phyloP scores from a whole-genome alignment of 2,113 vertebrate species.

The Poeciliopsis turrubarensis region DNA sequence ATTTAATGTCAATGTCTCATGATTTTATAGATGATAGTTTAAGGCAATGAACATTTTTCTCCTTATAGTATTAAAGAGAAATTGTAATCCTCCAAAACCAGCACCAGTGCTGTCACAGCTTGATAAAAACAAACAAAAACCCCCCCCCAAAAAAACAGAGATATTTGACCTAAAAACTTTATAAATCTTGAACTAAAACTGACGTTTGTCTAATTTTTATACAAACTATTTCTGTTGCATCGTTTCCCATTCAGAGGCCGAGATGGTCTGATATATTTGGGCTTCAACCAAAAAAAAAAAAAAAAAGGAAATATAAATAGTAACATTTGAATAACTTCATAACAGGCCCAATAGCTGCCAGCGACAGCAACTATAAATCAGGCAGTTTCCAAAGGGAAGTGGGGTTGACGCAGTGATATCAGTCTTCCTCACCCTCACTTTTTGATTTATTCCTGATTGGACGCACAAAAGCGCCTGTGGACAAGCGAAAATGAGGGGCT shows the following conservation, averaged over 20 bases:
- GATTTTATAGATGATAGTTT: not conserved
- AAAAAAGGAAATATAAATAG: conserved; percentile 73
- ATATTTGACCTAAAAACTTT: not conserved
- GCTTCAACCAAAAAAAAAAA: conserved; percentile 66
- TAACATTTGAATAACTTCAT: conserved; percentile 78
- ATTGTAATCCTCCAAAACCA: too few species aligned
- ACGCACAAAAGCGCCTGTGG: conserved; percentile 75
- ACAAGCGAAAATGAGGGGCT: conserved; percentile 75
- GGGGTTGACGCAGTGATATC: conserved; percentile 75
- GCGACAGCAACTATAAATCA: conserved; percentile 80
- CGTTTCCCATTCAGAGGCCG: conserved; percentile 42
- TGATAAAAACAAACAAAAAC: too few species aligned
- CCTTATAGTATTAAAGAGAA: not conserved
- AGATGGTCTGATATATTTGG: conserved; percentile 71
- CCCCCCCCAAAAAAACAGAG: too few species aligned
- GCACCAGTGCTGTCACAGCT: too few species aligned
- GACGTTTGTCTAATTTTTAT: conserved; percentile 22
- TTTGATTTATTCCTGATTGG: conserved; percentile 84
- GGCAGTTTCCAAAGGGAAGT: conserved; percentile 76
- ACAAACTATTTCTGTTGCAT: conserved; percentile 36
- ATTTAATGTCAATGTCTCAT: too few species aligned
- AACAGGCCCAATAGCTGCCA: conserved; percentile 65
- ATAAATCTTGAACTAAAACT: not conserved
- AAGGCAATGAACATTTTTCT: not conserved
- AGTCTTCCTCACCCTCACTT: conserved; percentile 77